Percentiles rank a stretch among this genome's conserved stretches.
phyloP scores from a whole-genome alignment of 2,797 vertebrate species.

The Gallirallus australis region DNA sequence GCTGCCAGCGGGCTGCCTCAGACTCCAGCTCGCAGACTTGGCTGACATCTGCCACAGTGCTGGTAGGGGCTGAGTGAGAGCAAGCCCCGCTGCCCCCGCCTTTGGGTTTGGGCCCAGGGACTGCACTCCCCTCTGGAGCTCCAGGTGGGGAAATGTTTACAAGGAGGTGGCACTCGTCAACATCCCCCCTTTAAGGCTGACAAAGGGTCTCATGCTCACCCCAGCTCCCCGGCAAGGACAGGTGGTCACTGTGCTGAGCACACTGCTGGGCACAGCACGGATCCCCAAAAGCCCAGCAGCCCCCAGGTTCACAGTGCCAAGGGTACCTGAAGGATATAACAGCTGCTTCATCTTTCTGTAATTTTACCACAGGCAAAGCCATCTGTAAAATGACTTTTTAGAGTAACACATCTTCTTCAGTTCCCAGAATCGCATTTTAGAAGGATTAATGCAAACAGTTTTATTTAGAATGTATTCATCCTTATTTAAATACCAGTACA shows the following conservation, averaged over 20 bases:
- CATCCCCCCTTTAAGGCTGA: not conserved
- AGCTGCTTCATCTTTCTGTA: not conserved
- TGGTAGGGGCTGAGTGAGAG: not conserved
- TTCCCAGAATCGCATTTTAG: not conserved
- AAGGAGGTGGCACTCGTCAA: not conserved
- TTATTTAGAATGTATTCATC: slow-evolving; percentile 64
- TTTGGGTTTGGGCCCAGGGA: no score
- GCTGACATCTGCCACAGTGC: not conserved
- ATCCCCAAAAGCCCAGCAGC: not conserved
- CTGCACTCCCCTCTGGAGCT: accelerated
- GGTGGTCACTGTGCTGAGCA: not conserved
- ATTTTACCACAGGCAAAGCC: not conserved
- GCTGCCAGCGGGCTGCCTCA: accelerated
- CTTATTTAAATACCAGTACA: slow-evolving; percentile 44
- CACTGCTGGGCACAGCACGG: not conserved
- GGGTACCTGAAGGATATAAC: not conserved
- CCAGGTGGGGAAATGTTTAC: not conserved
- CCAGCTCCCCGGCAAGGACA: not conserved
- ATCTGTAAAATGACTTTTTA: not conserved
- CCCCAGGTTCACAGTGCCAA: accelerated
- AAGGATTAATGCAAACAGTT: slow-evolving; percentile 46
- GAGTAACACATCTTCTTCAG: not conserved
- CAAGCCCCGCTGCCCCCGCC: not conserved
- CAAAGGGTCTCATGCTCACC: not conserved
- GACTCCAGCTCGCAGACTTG: accelerated